Base-by-base conservation (phyloP, 1,140 invertebrate genomes). In the Anoplolepis gracilipes region DNA sequence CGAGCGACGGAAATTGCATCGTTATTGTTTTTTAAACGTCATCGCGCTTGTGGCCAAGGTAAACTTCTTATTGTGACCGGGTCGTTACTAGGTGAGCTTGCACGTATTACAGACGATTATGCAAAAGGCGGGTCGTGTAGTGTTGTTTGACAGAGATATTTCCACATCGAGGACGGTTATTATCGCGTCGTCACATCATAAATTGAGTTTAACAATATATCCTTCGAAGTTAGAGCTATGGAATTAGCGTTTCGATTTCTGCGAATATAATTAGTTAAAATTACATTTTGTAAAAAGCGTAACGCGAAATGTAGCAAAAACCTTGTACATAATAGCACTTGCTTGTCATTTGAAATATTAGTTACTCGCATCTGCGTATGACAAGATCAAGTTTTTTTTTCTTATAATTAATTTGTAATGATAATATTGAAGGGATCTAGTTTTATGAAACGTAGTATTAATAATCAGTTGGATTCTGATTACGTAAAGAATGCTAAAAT, bases 21-120 rank as follows among this genome's bases (percentile, higher is more conserved):
- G 70, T 76, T 39, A 39, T 76, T 42, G 25, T 19, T 84, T 64
- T 77, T 84, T 55, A 64, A 77, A 33, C n/a, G 72, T 49, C 7
- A 16, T 49, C 13, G 22, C 61, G 39, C 57, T 42, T 72, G 78
- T 69, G 46, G 57, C 33, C 72, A 84, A 84, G 81, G 81, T 46
- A 16, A 84, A 84, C 72, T 77, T 84, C 72, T 84, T 77, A 65
- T 62, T 55, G 81, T 64, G 72, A 64, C 57, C 55, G 39, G 81
- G 64, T 84, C 25, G 53, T 77, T 64, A 84, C n/a, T 65, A 64
- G 11, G 22, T 65, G 36, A 75, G 22, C 42, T 77, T 36, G 57
- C 61, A 28, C 39, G 46, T 59, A 53, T 64, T 61, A 46, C 30
- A 22, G 36, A 84, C 42, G 30, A 84, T 75, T 64, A 64, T 73